Evolutionary conservation across 2,888 invertebrate genomes (phyloP).

Genomic region (Scaptomyza flava): DNA sequence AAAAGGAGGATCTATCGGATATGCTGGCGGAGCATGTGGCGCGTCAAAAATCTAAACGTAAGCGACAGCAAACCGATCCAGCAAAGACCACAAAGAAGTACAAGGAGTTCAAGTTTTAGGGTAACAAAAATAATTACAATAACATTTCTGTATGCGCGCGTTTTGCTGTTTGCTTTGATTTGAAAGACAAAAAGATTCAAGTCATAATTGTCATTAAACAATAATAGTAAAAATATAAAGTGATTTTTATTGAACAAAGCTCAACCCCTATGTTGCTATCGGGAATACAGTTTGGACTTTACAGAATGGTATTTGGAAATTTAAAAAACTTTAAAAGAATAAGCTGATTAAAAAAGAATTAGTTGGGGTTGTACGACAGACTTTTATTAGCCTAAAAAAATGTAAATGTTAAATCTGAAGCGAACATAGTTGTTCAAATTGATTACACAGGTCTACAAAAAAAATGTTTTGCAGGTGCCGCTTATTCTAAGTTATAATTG

Average conservation of each 20-base stretch:
- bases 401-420: too few relatives aligned
- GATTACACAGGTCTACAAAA: too few relatives aligned
- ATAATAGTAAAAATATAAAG: conserved; percentile 27
- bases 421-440: too few relatives aligned
- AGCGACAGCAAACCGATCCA: conserved; percentile 95
- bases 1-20: conserved; percentile 98
- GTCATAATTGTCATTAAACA: conserved; percentile 44
- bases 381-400: neutral
- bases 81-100: conserved; percentile 96
- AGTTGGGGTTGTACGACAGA: neutral
- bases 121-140: conserved; percentile 1
- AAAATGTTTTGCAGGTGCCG: too few relatives aligned
- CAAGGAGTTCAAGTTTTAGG: conserved; percentile 98
- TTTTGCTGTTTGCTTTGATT: conserved; percentile 17
- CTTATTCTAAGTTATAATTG: too few relatives aligned
- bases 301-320: neutral
- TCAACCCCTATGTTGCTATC: neutral
- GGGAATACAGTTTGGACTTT: neutral
- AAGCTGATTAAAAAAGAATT: too few relatives aligned
- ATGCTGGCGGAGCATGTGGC: conserved; percentile 99
- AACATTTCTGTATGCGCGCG: conserved; percentile 9
- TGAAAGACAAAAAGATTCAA: conserved; percentile 10
- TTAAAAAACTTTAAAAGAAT: neutral
- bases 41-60: conserved; percentile 97
- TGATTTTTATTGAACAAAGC: conserved; percentile 18